Evolutionary conservation across 2,797 vertebrate genomes (phyloP), one percentile per base, ranked within the genome.

Genomic region (Balearica regulorum): DNA sequence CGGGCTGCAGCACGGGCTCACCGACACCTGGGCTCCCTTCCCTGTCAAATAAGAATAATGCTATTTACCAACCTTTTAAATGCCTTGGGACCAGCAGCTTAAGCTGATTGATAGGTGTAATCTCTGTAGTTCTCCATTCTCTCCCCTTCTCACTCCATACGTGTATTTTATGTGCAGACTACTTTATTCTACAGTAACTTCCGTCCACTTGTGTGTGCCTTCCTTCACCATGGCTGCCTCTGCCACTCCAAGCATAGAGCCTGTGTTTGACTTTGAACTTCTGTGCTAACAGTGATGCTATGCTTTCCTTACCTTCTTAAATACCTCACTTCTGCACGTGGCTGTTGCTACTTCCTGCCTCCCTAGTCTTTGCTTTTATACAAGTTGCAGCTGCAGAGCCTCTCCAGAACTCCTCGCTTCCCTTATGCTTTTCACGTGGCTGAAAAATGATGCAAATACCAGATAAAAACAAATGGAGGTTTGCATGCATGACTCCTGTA

Each of bases 401-500:
- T 78, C 83, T 77, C 84, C 46, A 49, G 65, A 86, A 33, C 83
- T 78, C 72, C 88, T 26, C 9, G 15, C 79, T 72, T 70, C 94
- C 80, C 77, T 87, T 14, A 5, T 37, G 76, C 54, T 89, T 83
- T 87, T 87, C 71, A 66, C 15, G 1, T 79, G 93, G 94, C 92
- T 97, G 90, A 84, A 77, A 89, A 94, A 92, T 26, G 94, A 93
- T 97, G 94, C 94, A 89, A 93, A 89, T 90, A 54, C 58, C 84
- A 71, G 83, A 61, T 87, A 61, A 90, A 95, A 96, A 70, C 76
- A 60, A 25, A 24, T 46, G 84, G 88, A 84, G 49, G 29, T 21
- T 66, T 85, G 84, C 96, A 84, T 91, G 96, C 57, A 9, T 90
- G 93, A 24, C 60, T 95, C 66, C 87, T 97, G 72, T 89, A 53